Evolutionary conservation across 2,113 vertebrate genomes (phyloP), one percentile per base, ranked within the genome.

Genomic region (Sinocyclocheilus anophthalmus): DNA sequence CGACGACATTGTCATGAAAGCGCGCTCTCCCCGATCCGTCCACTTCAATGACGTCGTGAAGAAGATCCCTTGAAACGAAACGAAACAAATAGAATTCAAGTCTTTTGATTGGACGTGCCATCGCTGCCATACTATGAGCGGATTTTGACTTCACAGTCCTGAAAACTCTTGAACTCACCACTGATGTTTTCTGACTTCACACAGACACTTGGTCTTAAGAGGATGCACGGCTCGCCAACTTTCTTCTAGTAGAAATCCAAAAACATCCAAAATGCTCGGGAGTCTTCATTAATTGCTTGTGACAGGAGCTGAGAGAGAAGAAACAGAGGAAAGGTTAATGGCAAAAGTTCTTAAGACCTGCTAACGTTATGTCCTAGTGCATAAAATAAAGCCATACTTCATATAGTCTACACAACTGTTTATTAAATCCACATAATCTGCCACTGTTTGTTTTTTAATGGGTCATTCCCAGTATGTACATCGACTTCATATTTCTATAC

Each of bases 41-140:
- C 81, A 94, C 92, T 95, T 96, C 95, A 96, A 90, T 93, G 96
- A 95, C 94, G 45, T 50, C 94, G 97, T 96, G 94, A 98, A 98
- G 94, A 97, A 97, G 90, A 90, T 98, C 97, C 97, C 97, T 99
- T 96, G 92, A 97, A 97, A 95, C 84, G 95, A 95, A 96, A 95
- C 92, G 95, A 95, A 96, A 95, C 92, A 97, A 96, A 98, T 88
- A 97, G 94, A 97, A 96, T 87, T 93, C 88, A 91, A 92, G 91
- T 92, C 93, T 95, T 95, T 95, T 96, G 94, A 96, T 94, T 94
- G 95, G 92, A 89, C 91, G 83, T 85, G 69, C 85, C 63, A 24
- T 59, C 83, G 73, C 73, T 45, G 84, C 61, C 82, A 90, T 89
- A 88, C 90, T 88, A 87, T 90, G 86, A 88, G n/a, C 92, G 88